phyloP scores from a whole-genome alignment of 92 coral and sea anemone species.

The Ricordea florida region DNA sequence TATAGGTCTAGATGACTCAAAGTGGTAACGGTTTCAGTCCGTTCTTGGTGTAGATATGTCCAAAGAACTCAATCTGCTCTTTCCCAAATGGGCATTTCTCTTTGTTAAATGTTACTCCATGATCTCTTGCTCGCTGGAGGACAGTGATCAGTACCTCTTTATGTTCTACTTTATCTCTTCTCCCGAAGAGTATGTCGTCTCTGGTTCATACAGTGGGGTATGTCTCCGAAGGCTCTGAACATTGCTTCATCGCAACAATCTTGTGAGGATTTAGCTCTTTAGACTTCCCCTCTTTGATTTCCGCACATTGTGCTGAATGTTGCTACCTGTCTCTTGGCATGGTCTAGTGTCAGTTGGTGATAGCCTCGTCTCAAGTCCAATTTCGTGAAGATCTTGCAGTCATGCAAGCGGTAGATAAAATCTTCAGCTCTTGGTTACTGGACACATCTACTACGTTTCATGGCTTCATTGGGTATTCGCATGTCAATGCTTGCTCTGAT shows the following conservation, averaged over 20 bases:
- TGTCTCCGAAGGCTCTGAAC: background rate
- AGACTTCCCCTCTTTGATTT: constrained; percentile 16
- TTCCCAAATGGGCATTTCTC: constrained; percentile 31
- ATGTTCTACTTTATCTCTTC: constrained; percentile 27
- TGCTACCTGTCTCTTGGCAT: constrained; percentile 44
- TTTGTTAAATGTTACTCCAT: constrained; percentile 41
- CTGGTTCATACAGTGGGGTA: constrained; percentile 32
- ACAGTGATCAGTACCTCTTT: constrained; percentile 16
- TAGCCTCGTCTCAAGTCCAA: constrained; percentile 50
- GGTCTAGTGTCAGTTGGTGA: constrained; percentile 39
- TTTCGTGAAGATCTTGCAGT: constrained; percentile 42
- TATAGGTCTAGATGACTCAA: constrained; percentile 23
- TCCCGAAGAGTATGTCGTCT: constrained; percentile 34
- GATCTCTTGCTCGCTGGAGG: constrained; percentile 49
- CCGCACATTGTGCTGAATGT: no score
- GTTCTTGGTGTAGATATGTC: constrained; percentile 37
- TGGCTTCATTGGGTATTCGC: constrained; percentile 36
- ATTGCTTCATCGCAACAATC: constrained; percentile 12
- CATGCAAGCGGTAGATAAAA: constrained; percentile 17
- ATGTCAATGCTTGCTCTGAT: constrained; percentile 51
- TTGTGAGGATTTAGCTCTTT: constrained; percentile 26
- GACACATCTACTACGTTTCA: constrained; percentile 42
- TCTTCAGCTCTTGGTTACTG: constrained; percentile 40
- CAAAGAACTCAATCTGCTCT: constrained; percentile 49
- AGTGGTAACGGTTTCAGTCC: constrained; percentile 54